A percentile compares a stretch with the other conserved stretches of the same genome.
phyloP scores from a whole-genome alignment of 2,113 vertebrate genomes.

The Cryptoleucopteryx plumbea region DNA sequence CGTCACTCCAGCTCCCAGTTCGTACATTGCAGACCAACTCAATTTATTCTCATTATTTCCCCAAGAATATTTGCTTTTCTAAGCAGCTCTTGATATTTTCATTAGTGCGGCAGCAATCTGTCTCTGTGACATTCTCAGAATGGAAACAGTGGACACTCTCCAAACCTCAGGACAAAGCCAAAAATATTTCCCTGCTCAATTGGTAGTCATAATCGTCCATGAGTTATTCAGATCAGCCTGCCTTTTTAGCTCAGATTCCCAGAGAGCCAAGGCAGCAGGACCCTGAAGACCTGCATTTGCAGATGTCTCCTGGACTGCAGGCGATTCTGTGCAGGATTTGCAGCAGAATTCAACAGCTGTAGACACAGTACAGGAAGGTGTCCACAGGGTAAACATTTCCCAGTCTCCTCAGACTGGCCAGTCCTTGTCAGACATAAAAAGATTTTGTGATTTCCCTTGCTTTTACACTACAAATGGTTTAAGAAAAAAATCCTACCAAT shows the following conservation, averaged over 20 bases:
- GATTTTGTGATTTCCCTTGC: neutral
- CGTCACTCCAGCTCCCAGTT: neutral
- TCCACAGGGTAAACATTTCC: neutral
- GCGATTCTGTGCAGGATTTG: neutral
- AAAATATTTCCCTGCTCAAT: neutral
- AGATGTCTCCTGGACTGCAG: neutral
- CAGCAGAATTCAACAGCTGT: neutral
- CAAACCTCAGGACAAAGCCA: constrained; percentile 28
- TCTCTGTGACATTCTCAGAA: constrained; percentile 35
- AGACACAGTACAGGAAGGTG: neutral
- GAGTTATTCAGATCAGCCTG: neutral
- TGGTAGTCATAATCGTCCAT: neutral
- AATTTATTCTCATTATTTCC: constrained; percentile 10
- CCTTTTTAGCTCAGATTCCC: neutral
- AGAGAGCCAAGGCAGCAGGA: neutral
- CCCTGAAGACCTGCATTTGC: neutral
- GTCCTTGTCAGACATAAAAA: neutral
- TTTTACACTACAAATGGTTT: neutral
- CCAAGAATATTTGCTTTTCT: constrained; percentile 24
- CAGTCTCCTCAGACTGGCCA: neutral
- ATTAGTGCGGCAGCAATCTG: neutral
- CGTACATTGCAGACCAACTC: neutral
- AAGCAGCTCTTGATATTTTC: constrained; percentile 34
- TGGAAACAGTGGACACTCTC: constrained; percentile 18
- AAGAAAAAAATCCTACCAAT: neutral